Conservation (phyloP, 2,797 vertebrate species). For the Anisognathus igniventris region DNA sequence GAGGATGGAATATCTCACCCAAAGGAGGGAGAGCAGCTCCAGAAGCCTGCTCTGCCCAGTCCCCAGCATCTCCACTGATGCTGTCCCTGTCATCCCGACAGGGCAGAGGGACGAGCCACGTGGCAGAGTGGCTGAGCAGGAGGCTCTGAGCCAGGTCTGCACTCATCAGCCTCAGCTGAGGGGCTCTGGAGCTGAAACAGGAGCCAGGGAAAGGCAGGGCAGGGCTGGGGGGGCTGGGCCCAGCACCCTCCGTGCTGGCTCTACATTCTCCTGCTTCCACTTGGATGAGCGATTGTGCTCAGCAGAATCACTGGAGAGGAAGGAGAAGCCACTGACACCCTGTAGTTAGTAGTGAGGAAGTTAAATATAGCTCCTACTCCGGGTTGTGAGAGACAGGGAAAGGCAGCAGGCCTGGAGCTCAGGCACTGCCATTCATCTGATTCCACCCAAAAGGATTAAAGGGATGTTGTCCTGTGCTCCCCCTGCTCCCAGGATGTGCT, state of each 20-base stretch:
- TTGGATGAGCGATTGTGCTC: neutral
- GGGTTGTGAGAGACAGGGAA: neutral
- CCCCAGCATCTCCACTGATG: neutral
- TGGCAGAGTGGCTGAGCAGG: neutral
- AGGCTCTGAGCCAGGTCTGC: neutral
- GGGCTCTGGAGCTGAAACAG: neutral
- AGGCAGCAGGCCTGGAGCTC: neutral
- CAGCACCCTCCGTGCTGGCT: neutral
- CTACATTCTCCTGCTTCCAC: neutral
- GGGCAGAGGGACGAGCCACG: neutral
- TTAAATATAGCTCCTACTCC: conserved; percentile 9
- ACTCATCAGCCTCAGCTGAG: neutral
- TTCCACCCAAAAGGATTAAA: neutral
- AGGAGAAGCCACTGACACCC: conserved; percentile 18
- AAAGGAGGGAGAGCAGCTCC: neutral
- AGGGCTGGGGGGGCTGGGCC: neutral
- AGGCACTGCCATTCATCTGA: neutral
- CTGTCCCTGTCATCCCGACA: neutral
- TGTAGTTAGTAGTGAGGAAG: neutral
- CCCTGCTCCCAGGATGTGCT: accelerated
- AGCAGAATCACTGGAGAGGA: neutral
- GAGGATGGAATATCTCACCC: neutral
- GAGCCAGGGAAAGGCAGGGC: neutral
- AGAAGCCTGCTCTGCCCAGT: neutral
- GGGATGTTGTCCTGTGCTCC: accelerated